Percentiles rank a stretch among this genome's conserved stretches.
These are phyloP conservation scores for Sorex maritimensis DNA, from an alignment of 2,797 vertebrate genomes.

Conservation along the genomic window DNA sequence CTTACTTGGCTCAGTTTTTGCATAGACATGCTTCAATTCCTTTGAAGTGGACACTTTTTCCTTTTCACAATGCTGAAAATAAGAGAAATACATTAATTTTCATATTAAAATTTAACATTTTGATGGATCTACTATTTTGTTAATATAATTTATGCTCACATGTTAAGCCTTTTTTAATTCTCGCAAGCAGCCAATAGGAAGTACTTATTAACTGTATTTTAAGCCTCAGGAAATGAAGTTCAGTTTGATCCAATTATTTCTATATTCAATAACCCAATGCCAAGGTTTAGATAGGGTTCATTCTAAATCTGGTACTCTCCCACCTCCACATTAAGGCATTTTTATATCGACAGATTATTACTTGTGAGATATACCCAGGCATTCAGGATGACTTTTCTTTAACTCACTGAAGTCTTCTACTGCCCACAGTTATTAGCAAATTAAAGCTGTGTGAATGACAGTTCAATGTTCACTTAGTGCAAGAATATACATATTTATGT, in stretches of 20 bases:
- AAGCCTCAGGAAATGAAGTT: slow-evolving; percentile 4
- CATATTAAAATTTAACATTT: slow-evolving; percentile 36
- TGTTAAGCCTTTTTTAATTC: not conserved
- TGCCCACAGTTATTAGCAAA: not conserved
- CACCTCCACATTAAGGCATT: not conserved
- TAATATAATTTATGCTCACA: too few relatives aligned
- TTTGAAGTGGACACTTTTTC: slow-evolving; percentile 90
- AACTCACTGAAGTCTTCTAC: not conserved
- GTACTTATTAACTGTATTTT: not conserved
- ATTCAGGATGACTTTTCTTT: slow-evolving; percentile 21
- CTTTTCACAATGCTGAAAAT: slow-evolving; percentile 91
- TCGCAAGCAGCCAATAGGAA: not conserved
- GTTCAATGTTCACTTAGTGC: slow-evolving; percentile 19
- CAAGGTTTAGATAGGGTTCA: not conserved
- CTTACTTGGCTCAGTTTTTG: slow-evolving; percentile 91
- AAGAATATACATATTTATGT: not conserved
- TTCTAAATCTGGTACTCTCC: not conserved
- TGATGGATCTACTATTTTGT: not conserved
- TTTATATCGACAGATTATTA: not conserved
- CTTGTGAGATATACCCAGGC: not conserved
- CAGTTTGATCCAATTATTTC: not conserved
- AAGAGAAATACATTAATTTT: not conserved
- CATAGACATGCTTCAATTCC: slow-evolving; percentile 90
- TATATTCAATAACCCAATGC: not conserved
- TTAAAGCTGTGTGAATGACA: slow-evolving; percentile 1